Evolutionary conservation across 2,113 vertebrate species (phyloP).

Genomic region (Pseudorhombus dupliciocellatus): DNA sequence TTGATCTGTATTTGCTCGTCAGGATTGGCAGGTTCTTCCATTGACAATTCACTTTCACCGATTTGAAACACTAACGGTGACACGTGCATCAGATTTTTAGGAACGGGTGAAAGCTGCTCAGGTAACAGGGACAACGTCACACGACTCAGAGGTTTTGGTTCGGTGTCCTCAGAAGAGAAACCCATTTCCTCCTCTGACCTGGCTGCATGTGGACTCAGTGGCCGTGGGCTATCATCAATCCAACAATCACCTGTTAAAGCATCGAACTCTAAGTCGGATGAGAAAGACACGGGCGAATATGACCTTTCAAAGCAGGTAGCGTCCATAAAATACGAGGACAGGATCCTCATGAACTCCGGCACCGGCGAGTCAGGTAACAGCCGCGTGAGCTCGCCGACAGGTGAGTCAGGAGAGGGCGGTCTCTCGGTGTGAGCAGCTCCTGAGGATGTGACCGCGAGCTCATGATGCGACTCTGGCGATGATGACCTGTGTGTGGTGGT

Average conservation of each 20-base stretch:
- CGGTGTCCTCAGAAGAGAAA: slow-evolving; percentile 2
- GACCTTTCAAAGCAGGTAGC: slow-evolving; percentile 35
- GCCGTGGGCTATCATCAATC: slow-evolving; percentile 56
- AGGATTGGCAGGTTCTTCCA: neutral
- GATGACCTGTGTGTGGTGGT: slow-evolving; percentile 25
- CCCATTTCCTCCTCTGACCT: slow-evolving; percentile 51
- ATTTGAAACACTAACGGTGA: neutral
- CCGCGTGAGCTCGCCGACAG: slow-evolving; percentile 36
- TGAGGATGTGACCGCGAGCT: slow-evolving; percentile 50
- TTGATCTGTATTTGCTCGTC: slow-evolving; percentile 1
- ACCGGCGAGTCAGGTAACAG: slow-evolving; percentile 68
- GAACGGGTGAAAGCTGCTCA: slow-evolving; percentile 1
- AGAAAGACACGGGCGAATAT: slow-evolving; percentile 63
- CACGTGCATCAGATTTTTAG: neutral
- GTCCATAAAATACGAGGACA: slow-evolving; percentile 69
- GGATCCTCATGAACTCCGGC: slow-evolving; percentile 67
- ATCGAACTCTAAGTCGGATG: slow-evolving; percentile 66
- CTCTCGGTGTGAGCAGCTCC: slow-evolving; percentile 51
- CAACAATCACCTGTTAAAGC: slow-evolving; percentile 62
- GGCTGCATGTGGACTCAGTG: slow-evolving; percentile 52
- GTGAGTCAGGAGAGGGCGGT: slow-evolving; percentile 73
- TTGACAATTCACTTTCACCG: neutral
- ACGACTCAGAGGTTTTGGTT: slow-evolving; percentile 40
- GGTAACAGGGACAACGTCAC: slow-evolving; percentile 33
- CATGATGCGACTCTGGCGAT: slow-evolving; percentile 64